These are phyloP conservation scores for Anolis carolinensis DNA, from an alignment of 2,113 vertebrate genomes.

Conservation along the genomic window DNA sequence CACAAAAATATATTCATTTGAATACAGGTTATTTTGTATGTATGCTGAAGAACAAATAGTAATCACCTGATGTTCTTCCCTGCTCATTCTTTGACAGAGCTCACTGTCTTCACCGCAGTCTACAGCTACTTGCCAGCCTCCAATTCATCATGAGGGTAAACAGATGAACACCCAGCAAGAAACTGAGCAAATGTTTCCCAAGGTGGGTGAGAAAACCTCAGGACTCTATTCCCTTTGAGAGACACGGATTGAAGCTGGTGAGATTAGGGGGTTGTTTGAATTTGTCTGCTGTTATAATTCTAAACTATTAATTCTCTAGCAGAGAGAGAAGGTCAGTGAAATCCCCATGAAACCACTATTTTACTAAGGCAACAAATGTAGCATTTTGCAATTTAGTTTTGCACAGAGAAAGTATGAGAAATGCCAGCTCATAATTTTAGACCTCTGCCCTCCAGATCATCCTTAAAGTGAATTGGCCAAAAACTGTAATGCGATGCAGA, in stretches of 20 bases:
- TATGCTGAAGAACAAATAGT: not conserved
- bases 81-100: not conserved
- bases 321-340: not conserved
- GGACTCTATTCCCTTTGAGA: constrained; percentile 6
- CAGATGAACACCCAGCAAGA: not conserved
- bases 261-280: not conserved
- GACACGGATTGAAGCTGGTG: not conserved
- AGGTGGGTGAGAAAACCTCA: constrained; percentile 26
- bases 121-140: rapidly evolving
- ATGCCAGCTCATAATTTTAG: not conserved
- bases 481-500: not conserved
- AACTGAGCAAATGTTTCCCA: constrained; percentile 39
- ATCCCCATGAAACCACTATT: not conserved
- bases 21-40: not conserved
- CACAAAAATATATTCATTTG: not conserved
- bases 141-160: rapidly evolving
- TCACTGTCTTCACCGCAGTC: not conserved
- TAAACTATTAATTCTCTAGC: not conserved
- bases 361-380: not conserved
- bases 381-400: not conserved
- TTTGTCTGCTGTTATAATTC: not conserved
- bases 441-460: not conserved
- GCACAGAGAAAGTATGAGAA: not conserved
- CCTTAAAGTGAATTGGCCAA: not conserved
- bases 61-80: not conserved